phyloP scores from a whole-genome alignment of 2,888 invertebrate genomes.

The Lycophotia porphyrea region DNA sequence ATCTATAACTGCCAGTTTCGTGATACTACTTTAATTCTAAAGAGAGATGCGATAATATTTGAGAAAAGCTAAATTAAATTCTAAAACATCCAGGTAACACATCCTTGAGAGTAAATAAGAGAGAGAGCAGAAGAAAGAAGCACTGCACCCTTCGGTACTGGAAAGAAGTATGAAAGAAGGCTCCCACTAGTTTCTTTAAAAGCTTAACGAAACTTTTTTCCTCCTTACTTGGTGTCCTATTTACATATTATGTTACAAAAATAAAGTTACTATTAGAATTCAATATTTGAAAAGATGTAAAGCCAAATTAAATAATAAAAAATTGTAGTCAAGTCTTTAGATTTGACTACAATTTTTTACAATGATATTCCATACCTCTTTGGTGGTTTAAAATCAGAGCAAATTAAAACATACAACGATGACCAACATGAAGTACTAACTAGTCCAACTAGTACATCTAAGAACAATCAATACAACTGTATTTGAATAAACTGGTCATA shows the following conservation, averaged over 20 bases:
- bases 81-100: neutral
- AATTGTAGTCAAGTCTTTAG: no score
- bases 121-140: no score
- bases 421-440: slow-evolving; percentile 28
- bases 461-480: slow-evolving; percentile 67
- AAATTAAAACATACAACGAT: slow-evolving; percentile 17
- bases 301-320: no score
- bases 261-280: neutral
- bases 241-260: neutral
- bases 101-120: neutral
- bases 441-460: slow-evolving; percentile 48
- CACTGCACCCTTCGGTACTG: no score
- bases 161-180: neutral
- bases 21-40: no score
- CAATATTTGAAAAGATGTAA: no score
- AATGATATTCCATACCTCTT: neutral
- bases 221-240: neutral
- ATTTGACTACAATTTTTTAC: neutral
- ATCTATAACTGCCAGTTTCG: neutral
- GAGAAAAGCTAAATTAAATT: neutral
- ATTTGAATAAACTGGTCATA: slow-evolving; percentile 62
- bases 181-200: neutral
- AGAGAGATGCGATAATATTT: neutral
- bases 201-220: neutral
- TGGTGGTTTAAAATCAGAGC: slow-evolving; percentile 18